Percentiles rank a stretch among this genome's conserved stretches.
phyloP scores from a whole-genome alignment of 2,888 invertebrate genomes.

The Tenthredo distinguenda region DNA sequence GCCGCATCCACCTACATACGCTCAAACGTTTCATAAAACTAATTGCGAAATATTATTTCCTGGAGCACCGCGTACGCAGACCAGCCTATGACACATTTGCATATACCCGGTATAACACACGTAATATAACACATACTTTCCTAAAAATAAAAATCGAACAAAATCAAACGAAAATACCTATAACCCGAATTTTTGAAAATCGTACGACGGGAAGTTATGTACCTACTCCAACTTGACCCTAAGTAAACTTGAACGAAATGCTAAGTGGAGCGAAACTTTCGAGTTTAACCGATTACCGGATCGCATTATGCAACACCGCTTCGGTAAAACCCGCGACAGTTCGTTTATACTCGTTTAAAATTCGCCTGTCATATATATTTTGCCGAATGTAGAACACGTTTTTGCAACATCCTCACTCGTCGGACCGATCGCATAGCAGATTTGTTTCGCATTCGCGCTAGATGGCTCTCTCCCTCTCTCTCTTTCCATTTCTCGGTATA shows the following conservation, averaged over 20 bases:
- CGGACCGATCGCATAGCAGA: background rate
- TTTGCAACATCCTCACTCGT: background rate
- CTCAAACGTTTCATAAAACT: background rate
- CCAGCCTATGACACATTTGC: background rate
- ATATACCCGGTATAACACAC: background rate
- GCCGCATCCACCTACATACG: background rate
- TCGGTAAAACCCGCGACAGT: constrained; percentile 11
- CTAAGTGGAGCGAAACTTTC: constrained; percentile 48
- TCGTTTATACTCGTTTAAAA: constrained; percentile 12
- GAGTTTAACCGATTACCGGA: constrained; percentile 40
- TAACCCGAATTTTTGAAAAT: background rate
- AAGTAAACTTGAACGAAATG: constrained; percentile 46
- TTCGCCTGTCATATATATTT: background rate
- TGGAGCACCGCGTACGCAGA: background rate
- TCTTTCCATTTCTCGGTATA: background rate
- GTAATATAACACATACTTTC: too few relatives aligned
- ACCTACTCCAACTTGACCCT: constrained; percentile 3
- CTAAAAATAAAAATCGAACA: background rate
- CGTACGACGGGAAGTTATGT: background rate
- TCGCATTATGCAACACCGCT: constrained; percentile 34
- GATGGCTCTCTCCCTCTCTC: too few relatives aligned
- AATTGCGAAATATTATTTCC: constrained; percentile 5
- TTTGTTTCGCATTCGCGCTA: background rate
- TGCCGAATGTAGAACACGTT: background rate
- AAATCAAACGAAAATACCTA: background rate